Conservation (phyloP, 2,113 vertebrate genomes). For the Mesitornis unicolor region DNA sequence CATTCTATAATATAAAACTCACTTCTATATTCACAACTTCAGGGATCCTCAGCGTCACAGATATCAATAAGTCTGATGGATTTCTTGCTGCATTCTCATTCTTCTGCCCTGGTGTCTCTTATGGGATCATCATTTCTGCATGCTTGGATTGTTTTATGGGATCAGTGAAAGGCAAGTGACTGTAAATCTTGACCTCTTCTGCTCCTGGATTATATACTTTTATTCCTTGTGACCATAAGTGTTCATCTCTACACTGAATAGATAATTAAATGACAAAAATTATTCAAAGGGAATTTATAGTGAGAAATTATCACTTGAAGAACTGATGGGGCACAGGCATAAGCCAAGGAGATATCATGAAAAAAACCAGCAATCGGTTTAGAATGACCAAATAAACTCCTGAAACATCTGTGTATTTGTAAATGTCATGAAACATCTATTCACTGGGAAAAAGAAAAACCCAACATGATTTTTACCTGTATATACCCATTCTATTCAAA, state of each 20-base stretch:
- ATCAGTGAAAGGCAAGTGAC: conserved; percentile 49
- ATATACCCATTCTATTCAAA: neutral
- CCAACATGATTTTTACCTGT: neutral
- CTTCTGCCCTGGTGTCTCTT: conserved; percentile 44
- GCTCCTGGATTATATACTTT: conserved; percentile 56
- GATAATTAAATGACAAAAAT: conserved; percentile 67
- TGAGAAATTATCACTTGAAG: neutral
- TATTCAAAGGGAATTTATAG: conserved; percentile 56
- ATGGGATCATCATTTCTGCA: conserved; percentile 59
- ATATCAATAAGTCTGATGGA: conserved; percentile 65
- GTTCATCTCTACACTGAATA: conserved; percentile 48
- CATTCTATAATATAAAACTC: conserved; percentile 65
- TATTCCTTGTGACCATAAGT: conserved; percentile 56
- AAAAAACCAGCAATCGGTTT: neutral
- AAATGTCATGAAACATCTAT: neutral
- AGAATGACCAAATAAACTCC: neutral
- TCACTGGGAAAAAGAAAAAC: neutral
- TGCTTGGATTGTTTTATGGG: conserved; percentile 66
- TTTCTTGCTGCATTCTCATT: conserved; percentile 43
- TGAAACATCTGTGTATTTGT: neutral
- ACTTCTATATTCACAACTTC: conserved; percentile 63
- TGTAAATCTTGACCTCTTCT: conserved; percentile 64
- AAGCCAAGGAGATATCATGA: neutral
- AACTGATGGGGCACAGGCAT: neutral
- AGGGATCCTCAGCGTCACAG: conserved; percentile 39